Base-by-base conservation (phyloP, 30 jellyfish, hydroid and myxozoan species). In the Sanderia malayensis region DNA sequence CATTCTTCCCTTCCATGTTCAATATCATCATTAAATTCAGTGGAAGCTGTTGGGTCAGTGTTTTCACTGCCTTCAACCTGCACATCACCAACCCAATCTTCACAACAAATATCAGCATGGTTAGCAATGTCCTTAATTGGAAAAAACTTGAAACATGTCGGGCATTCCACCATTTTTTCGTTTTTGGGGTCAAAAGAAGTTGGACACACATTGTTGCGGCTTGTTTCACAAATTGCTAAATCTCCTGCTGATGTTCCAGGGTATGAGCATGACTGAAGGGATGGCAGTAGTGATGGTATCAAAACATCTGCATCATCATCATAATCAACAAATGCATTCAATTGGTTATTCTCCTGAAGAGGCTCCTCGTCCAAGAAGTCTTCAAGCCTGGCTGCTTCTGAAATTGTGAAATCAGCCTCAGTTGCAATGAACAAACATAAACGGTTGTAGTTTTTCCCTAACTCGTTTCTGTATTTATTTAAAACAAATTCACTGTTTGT, bases 281-380 rank as follows among this genome's bases (percentile, higher is more conserved):
- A 13, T 37, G 44, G 20, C 31, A 64, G 31, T 26, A 61, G 76
- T 26, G 76, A 64, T 60, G 31, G 23, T 26, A 61, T 6, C 52
- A 4, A 4, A 4, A 37, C 13, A 37, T 37, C 52, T 37, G 52
- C 52, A 37, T 37, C 52, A 37, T 13, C 13, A 37, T 37, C 52
- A 37, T 4, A 37, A 64, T 64, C 27, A 22, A 26, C 76, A 64
- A 6, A 6, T 37, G 52, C n/a, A n/a, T n/a, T n/a, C n/a, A n/a
- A n/a, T n/a, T n/a, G n/a, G n/a, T n/a, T n/a, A n/a, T n/a, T 37
- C 52, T 37, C 13, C 13, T 37, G 10, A 37, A 4, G 10, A 37
- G 13, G 52, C 52, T 37, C 52, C 6, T 37, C 52, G 13, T 37
- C 13, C 52, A 37, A 37, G 13, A 37, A 37, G 52, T 37, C 52